phyloP scores from a whole-genome alignment of 2,113 vertebrate genomes.

The Sapayoa aenigma region DNA sequence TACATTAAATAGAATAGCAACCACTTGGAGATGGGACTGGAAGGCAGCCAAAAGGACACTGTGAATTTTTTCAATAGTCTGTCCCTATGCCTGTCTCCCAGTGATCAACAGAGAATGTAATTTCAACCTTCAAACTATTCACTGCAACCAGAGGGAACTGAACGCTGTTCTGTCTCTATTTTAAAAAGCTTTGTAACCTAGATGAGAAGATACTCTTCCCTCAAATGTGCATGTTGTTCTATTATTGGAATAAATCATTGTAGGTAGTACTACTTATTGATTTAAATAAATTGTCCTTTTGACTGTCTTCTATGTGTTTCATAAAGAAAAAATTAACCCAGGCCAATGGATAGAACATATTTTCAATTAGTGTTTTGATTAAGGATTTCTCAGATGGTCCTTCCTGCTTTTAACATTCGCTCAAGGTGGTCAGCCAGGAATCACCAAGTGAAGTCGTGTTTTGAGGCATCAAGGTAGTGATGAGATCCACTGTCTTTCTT shows the following conservation, averaged over 20 bases:
- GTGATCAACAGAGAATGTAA: constrained; percentile 57
- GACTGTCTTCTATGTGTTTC: not conserved
- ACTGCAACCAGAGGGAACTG: not conserved
- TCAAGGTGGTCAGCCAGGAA: not conserved
- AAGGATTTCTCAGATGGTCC: not conserved
- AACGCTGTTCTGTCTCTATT: not conserved
- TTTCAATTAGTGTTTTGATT: not conserved
- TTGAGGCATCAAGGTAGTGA: not conserved
- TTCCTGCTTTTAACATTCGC: not conserved
- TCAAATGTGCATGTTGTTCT: not conserved
- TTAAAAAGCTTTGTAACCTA: constrained; percentile 17
- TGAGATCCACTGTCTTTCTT: not conserved
- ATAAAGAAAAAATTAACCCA: not conserved
- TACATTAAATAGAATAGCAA: constrained; percentile 59
- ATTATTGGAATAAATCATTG: not conserved
- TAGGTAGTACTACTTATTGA: not conserved
- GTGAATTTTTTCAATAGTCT: constrained; percentile 61
- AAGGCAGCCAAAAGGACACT: constrained; percentile 64
- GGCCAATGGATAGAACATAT: not conserved
- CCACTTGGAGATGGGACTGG: constrained; percentile 45
- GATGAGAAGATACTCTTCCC: not conserved
- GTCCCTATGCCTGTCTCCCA: constrained; percentile 25
- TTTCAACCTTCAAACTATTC: constrained; percentile 59
- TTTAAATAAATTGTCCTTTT: not conserved
- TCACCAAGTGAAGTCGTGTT: not conserved